Evolutionary conservation across 2,797 vertebrate genomes (phyloP).

Genomic region (Anguilla megastoma): DNA sequence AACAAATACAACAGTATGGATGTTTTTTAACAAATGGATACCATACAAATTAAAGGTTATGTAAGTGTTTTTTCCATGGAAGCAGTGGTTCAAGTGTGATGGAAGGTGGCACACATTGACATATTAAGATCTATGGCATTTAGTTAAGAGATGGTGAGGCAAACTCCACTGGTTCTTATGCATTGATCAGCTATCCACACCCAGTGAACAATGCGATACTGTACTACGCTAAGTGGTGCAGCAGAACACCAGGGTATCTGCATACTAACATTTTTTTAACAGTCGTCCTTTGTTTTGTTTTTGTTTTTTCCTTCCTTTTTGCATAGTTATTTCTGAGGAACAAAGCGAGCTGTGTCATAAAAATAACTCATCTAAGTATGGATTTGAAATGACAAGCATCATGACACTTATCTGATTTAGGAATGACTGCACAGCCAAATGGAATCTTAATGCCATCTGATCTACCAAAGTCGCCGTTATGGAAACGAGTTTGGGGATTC

Average conservation of each 20-base stretch:
- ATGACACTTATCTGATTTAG: conserved; percentile 69
- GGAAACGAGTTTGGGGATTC: background rate
- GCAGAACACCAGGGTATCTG: conserved; percentile 84
- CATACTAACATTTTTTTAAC: conserved; percentile 84
- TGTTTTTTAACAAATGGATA: background rate
- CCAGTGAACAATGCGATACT: conserved; percentile 75
- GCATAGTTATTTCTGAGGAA: conserved; percentile 80
- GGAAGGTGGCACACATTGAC: background rate
- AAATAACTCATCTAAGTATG: conserved; percentile 81
- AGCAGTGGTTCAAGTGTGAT: background rate
- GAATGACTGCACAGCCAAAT: conserved; percentile 35
- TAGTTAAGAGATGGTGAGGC: conserved; percentile 12
- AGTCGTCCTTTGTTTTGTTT: conserved; percentile 80
- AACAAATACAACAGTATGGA: background rate
- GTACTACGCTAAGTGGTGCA: conserved; percentile 78
- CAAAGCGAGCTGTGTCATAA: conserved; percentile 78
- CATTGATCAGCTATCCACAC: conserved; percentile 61
- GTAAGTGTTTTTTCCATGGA: background rate
- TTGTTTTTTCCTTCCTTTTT: conserved; percentile 44
- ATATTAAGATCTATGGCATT: conserved; percentile 26
- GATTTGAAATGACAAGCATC: conserved; percentile 64
- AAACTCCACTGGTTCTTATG: conserved; percentile 16
- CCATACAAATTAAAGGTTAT: background rate
- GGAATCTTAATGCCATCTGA: background rate
- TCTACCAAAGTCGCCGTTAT: background rate